Evolutionary conservation across 2,797 vertebrate species (phyloP).

Genomic region (Peromyscus nudipes): DNA sequence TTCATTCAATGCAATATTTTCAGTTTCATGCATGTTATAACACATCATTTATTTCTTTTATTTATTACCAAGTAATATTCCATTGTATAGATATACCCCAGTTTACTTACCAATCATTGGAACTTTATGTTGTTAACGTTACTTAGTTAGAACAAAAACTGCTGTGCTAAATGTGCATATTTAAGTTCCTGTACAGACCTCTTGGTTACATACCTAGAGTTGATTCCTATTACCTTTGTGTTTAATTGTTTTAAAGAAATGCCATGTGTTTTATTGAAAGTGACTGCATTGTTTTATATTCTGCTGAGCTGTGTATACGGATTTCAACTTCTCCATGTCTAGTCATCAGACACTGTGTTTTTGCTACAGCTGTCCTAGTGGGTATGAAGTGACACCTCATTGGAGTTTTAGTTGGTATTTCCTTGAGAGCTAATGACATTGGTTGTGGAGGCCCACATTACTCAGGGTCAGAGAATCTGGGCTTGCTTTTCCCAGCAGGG

Average conservation of each 20-base stretch:
- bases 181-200: not conserved
- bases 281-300: not conserved
- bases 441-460: too few relatives aligned
- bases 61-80: not conserved
- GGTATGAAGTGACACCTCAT: not conserved
- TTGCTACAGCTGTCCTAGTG: not conserved
- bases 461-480: too few relatives aligned
- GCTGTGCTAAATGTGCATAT: not conserved
- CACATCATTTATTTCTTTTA: not conserved
- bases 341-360: not conserved
- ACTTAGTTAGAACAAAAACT: not conserved
- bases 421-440: not conserved
- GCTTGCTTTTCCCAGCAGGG: too few relatives aligned
- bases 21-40: not conserved
- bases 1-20: conserved; percentile 10
- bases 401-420: not conserved
- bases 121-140: conserved; percentile 3
- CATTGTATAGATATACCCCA: not conserved
- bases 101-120: not conserved
- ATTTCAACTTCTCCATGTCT: not conserved
- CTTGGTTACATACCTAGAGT: not conserved
- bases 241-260: not conserved
- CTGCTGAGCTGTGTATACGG: not conserved
- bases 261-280: not conserved
- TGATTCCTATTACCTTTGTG: not conserved